phyloP scores from a whole-genome alignment of 2,797 vertebrate species.

The Sylvilagus floridanus region DNA sequence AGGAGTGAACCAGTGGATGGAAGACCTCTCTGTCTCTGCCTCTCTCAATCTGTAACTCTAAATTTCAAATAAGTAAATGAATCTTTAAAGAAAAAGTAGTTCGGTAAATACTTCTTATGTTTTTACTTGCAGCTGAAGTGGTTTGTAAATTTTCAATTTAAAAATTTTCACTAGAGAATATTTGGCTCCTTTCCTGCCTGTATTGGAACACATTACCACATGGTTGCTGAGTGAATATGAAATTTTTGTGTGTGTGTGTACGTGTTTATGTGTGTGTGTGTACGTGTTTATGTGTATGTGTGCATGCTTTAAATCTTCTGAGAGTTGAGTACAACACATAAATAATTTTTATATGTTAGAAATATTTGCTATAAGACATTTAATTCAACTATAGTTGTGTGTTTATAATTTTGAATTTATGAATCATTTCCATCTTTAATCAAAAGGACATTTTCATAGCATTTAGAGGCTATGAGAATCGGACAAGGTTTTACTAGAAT shows the following conservation, averaged over 20 bases:
- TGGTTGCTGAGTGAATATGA: not conserved
- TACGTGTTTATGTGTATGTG: too few relatives aligned
- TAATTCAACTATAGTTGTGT: not conserved
- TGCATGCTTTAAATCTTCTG: not conserved
- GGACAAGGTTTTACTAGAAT: not conserved
- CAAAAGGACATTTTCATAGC: not conserved
- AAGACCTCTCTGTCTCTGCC: too few relatives aligned
- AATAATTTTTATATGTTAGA: not conserved
- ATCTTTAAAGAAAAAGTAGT: not conserved
- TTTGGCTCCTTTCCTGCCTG: not conserved
- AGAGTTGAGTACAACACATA: not conserved
- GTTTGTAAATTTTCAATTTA: not conserved
- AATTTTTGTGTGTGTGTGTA: not conserved
- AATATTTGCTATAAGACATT: not conserved
- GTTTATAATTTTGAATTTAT: not conserved
- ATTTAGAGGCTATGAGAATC: not conserved
- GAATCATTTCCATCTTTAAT: not conserved
- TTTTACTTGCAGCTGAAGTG: not conserved
- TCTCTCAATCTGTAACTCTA: too few relatives aligned
- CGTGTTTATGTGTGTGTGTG: too few relatives aligned
- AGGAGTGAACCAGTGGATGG: too few relatives aligned
- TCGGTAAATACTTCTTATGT: not conserved
- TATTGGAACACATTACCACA: not conserved
- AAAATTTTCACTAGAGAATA: not conserved
- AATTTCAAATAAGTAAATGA: too few relatives aligned